Percentiles rank a stretch among this genome's conserved stretches.
Evolutionary conservation across 2,888 invertebrate genomes (phyloP).

Genomic region (Pantelozetes paolii): DNA sequence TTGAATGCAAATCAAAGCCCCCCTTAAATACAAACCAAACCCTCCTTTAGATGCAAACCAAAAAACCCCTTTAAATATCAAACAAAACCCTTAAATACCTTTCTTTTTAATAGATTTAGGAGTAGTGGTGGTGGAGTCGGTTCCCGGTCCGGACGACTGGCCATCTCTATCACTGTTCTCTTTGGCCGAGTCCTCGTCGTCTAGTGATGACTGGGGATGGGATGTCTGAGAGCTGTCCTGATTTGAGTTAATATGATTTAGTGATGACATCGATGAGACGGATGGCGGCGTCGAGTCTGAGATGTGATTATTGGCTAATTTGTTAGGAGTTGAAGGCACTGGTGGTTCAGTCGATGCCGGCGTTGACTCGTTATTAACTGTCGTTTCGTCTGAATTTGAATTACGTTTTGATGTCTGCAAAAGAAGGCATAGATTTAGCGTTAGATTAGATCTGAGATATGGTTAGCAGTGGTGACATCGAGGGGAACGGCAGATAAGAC

Average conservation of each 20-base stretch:
- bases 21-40: no score
- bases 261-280: constrained; percentile 3
- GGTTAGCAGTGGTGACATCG: no score
- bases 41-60: no score
- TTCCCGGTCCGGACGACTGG: constrained; percentile 40
- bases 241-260: not conserved
- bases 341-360: not conserved
- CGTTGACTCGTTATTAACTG: not conserved
- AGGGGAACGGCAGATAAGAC: no score
- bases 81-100: no score
- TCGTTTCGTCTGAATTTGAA: constrained; percentile 3
- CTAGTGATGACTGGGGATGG: constrained; percentile 40
- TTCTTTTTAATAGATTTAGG: constrained; percentile 42
- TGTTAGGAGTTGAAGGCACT: constrained; percentile 26
- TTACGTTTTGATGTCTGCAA: constrained; percentile 11
- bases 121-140: constrained; percentile 30
- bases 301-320: not conserved
- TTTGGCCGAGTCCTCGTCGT: constrained; percentile 47
- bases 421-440: not conserved
- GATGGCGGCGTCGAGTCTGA: not conserved
- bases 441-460: not conserved
- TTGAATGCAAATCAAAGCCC: no score
- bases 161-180: constrained; percentile 43
- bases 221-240: constrained; percentile 20
- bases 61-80: no score